Evolutionary conservation across 2,888 invertebrate genomes (phyloP), one percentile per base, ranked within the genome.

Genomic region (Hypena proboscidalis): DNA sequence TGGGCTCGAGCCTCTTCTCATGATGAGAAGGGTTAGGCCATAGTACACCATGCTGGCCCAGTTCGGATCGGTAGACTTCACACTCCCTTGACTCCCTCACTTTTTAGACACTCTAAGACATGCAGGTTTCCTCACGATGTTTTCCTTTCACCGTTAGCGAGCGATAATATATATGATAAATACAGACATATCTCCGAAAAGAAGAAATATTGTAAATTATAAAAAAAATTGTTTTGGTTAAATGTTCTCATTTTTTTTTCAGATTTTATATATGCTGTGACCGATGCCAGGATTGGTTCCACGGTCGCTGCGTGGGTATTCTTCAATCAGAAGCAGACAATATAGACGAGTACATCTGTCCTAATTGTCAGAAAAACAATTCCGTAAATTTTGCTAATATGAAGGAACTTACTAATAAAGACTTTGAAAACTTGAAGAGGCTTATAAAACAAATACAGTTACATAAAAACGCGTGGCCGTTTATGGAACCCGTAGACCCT

Each of bases 201-300:
- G n/a, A n/a, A n/a, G n/a, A n/a, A n/a, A n/a, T n/a, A n/a, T n/a
- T n/a, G n/a, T n/a, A n/a, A n/a, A n/a, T n/a, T n/a, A n/a, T n/a
- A n/a, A n/a, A n/a, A n/a, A n/a, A n/a, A n/a, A n/a, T n/a, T n/a
- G n/a, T n/a, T n/a, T n/a, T n/a, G n/a, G 17, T 3, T 11, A 8
- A 5, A 11, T 20, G n/a, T 20, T 19, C 10, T 5, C 23, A 17
- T 27, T 34, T 19, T 30, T 3, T 40, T 86, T 92, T 23, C 79
- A 97, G 97, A 85, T 99, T 99, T 92, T 99, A 99, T 85, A 98
- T 99, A 74, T 99, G 98, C 79, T 99, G 99, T 83, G 99, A 99
- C 90, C 95, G 96, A 55, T 99, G 99, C 85, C 98, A 99, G 84
- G 99, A 98, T 85, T 99, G 99, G 99, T 99, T 98, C 91, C 99